Base-by-base conservation (phyloP, 2,113 vertebrate species). In the Pardalotus punctatus region DNA sequence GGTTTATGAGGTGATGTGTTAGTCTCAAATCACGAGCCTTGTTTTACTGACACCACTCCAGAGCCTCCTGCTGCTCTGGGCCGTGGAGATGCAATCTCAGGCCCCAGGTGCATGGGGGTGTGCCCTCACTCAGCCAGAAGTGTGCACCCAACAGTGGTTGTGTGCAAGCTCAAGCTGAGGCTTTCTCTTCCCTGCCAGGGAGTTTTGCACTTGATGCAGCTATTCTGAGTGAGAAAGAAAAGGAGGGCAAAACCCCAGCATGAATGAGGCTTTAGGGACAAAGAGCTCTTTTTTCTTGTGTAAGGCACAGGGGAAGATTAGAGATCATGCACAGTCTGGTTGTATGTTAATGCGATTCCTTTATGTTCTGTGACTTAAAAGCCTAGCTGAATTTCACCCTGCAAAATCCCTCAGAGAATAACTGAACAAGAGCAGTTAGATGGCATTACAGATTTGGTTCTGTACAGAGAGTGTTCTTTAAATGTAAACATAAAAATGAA, bases 221-320 rank as follows among this genome's bases (percentile, higher is more conserved):
- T 80, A 48, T 73, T 83, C 64, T 3, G 4, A 58, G 50, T 4
- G 11, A 35, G 36, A 93, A n/a, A 67, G 85, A 78, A 91, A 88
- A 89, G 81, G 66, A 81, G 76, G 69, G 88, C 64, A 93, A 93
- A 93, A 43, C n/a, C 56, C 15, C 69, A 64, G 76, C 45, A 45
- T 64, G 89, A 96, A 72, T 24, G 57, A 88, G 83, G 67, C 71
- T 90, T 74, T 74, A 78, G 65, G 81, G 51, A 93, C 92, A 94
- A 93, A 96, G 76, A 67, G 51, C 72, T 83, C 81, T 88, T 92
- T 96, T 83, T 86, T 43, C 80, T 90, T 0, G 0, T 42, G 35
- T 60, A 56, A 73, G 72, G 60, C 73, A 50, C 61, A 21, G 48
- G 43, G 47, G 48, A 83, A 92, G 74, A 90, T 91, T 73, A 93